Percentiles rank a stretch among this genome's conserved stretches.
Conservation (phyloP, 2,797 vertebrate genomes). For the Pseudocheirus occidentalis region DNA sequence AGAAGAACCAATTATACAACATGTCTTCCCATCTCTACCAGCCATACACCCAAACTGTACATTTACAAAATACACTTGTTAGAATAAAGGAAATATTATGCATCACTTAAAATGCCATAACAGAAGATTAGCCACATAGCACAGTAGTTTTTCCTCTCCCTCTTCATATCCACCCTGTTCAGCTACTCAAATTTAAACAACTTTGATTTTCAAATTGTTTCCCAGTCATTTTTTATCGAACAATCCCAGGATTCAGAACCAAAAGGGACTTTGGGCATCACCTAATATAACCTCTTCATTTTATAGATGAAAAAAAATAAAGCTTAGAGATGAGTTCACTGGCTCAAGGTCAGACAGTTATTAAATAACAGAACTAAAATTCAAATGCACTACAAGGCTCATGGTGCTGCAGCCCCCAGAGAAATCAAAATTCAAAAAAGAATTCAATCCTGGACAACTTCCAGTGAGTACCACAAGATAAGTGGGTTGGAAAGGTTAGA, state of each 20-base stretch:
- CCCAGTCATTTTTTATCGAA: background rate
- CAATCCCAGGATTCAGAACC: background rate
- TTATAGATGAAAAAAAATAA: background rate
- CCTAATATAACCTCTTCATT: background rate
- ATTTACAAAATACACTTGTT: background rate
- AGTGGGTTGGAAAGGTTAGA: slow-evolving; percentile 41
- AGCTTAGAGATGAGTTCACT: background rate
- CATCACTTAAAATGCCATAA: background rate
- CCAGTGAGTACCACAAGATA: slow-evolving; percentile 46
- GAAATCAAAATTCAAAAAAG: slow-evolving; percentile 36
- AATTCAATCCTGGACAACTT: slow-evolving; percentile 36
- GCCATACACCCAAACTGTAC: background rate
- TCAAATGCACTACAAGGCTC: background rate
- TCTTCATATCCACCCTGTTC: slow-evolving; percentile 13
- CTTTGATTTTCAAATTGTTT: slow-evolving; percentile 47
- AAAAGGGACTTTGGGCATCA: background rate
- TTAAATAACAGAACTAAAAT: background rate
- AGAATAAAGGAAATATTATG: background rate
- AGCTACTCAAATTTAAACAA: slow-evolving; percentile 53
- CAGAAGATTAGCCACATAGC: slow-evolving; percentile 28
- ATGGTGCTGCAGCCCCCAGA: slow-evolving; percentile 15
- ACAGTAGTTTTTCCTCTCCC: background rate
- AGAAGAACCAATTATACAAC: background rate
- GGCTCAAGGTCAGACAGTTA: background rate
- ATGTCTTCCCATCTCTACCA: background rate